Evolutionary conservation across 2,888 invertebrate genomes (phyloP).

Genomic region (Cantharis lateralis): DNA sequence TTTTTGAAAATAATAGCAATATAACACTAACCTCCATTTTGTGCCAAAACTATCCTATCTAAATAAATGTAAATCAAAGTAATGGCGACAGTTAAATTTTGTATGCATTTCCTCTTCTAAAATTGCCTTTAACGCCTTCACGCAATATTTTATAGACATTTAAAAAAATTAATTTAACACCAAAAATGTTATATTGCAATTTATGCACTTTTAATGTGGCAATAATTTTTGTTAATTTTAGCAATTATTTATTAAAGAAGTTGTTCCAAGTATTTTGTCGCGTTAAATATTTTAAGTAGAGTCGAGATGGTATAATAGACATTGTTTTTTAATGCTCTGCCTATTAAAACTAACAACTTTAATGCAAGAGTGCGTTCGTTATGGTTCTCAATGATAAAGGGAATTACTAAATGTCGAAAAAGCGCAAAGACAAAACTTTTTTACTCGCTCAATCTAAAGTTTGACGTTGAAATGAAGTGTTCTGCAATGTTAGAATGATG

Average conservation of each 20-base stretch:
- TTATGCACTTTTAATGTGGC: background rate
- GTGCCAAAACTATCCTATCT: constrained; percentile 10
- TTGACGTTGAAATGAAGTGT: constrained; percentile 49
- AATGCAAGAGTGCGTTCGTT: constrained; percentile 43
- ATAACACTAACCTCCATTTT: constrained; percentile 4
- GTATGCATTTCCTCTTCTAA: constrained; percentile 25
- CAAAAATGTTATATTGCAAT: background rate
- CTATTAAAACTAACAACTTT: constrained; percentile 41
- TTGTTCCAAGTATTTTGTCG: background rate
- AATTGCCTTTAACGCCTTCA: constrained; percentile 14
- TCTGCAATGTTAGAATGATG: constrained; percentile 47
- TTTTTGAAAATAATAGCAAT: constrained; percentile 6
- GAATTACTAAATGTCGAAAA: constrained; percentile 43
- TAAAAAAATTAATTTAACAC: constrained; percentile 7
- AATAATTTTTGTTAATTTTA: background rate
- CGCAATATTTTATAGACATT: constrained; percentile 12
- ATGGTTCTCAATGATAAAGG: constrained; percentile 43
- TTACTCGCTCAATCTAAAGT: constrained; percentile 47
- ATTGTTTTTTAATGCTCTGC: constrained; percentile 1
- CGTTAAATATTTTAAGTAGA: background rate
- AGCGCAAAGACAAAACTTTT: constrained; percentile 42
- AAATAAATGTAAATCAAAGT: constrained; percentile 28
- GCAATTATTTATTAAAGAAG: background rate
- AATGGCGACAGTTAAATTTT: constrained; percentile 26
- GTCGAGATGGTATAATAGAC: background rate